Evolutionary conservation across 2,797 vertebrate species (phyloP), one percentile per base, ranked within the genome.

Genomic region (Diceros bicornis): DNA sequence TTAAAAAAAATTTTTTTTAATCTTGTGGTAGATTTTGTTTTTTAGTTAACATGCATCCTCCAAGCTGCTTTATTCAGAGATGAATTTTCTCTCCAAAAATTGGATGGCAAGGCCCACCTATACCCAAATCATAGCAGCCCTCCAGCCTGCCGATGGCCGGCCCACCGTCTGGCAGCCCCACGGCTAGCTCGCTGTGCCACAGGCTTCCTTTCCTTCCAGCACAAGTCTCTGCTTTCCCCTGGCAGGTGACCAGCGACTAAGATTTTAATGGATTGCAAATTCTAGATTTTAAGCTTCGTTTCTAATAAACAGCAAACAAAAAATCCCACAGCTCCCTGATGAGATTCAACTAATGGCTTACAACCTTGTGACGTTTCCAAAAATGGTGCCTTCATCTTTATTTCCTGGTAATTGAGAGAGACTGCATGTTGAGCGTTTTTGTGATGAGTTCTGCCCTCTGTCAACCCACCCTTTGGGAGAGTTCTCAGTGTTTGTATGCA

Each of bases 271-370:
- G 91, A 85, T 89, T 69, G 86, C 0, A 64, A 29, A 16, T 20
- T 61, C 7, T 72, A 64, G 37, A 72, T 87, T 66, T 93, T 71
- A 88, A 61, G 18, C 37, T 64, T 11, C 21, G 66, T 94, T 93
- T 91, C 32, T 66, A 79, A 78, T 83, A 95, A 7, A 72, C 78
- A 92, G 23, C n/a, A 59, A 78, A 41, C 20, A 55, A 41, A 29
- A 81, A 32, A 25, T 25, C 12, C 27, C 61, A 37, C 21, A 94
- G 20, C 13, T 69, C 44, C 41, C 59, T 89, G 29, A 20, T 68
- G 86, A 55, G 52, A 78, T 77, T 86, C n/a, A 77, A 1, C 32
- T n/a, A 95, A 57, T 92, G 34, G 79, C 37, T 91, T 91, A 44
- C 2, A 66, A 41, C 85, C 74, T 44, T n/a, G 6, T 59, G 75